phyloP scores from a whole-genome alignment of 2,113 vertebrate genomes.

The rabbit (Oryctolagus cuniculus) region mOryCun1.1 NC_091438.1:78725501-78726000 shows the following conservation, averaged over 20 bases:
- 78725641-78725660: not conserved
- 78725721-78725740: not conserved
- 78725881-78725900: no score
- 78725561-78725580: slow-evolving; percentile 1
- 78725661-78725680: not conserved
- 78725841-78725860: not conserved
- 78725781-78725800: not conserved
- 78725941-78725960: no score
- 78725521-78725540: not conserved
- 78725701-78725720: not conserved
- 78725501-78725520: not conserved
- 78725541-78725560: not conserved
- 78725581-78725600: not conserved
- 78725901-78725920: no score
- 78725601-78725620: not conserved
- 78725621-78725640: not conserved
- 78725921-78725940: no score
- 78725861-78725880: no score
- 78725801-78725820: not conserved
- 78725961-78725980: no score
- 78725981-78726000: no score
- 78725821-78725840: no score
- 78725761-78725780: not conserved
- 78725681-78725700: not conserved
- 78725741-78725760: no score